These are phyloP conservation scores for Argya squamiceps DNA, from an alignment of 2,797 vertebrate genomes.

Conservation along the genomic window DNA sequence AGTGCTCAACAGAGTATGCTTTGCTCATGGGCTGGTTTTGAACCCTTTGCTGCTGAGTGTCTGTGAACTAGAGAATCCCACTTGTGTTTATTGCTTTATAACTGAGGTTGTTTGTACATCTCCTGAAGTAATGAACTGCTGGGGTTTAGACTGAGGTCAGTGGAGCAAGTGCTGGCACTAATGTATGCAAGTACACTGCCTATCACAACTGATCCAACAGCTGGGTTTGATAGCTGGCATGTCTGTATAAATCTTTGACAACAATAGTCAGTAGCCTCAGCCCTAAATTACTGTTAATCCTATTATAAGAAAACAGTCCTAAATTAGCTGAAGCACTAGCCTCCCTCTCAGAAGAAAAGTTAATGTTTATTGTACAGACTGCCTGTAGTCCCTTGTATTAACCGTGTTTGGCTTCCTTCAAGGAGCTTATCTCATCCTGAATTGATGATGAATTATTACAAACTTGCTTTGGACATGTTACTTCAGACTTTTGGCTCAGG, in stretches of 20 bases:
- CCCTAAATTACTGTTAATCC: neutral
- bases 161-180: neutral
- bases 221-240: neutral
- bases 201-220: neutral
- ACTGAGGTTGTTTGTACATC: neutral
- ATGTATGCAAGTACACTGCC: neutral
- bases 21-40: neutral
- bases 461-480: slow-evolving; percentile 65
- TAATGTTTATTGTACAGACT: neutral
- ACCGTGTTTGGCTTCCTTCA: neutral
- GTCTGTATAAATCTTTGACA: neutral
- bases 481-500: slow-evolving; percentile 64
- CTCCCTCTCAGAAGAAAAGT: neutral
- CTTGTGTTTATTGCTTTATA: neutral
- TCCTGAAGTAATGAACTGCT: neutral
- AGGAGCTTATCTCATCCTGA: neutral
- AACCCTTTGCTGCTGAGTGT: neutral
- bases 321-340: neutral
- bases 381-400: neutral
- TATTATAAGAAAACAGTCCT: neutral
- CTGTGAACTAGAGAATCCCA: neutral
- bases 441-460: slow-evolving; percentile 64
- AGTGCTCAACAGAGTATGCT: neutral
- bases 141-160: neutral
- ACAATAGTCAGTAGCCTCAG: neutral